Evolutionary conservation across 2,888 invertebrate genomes (phyloP), one percentile per base, ranked within the genome.

Genomic region (Amiota mariae): DNA sequence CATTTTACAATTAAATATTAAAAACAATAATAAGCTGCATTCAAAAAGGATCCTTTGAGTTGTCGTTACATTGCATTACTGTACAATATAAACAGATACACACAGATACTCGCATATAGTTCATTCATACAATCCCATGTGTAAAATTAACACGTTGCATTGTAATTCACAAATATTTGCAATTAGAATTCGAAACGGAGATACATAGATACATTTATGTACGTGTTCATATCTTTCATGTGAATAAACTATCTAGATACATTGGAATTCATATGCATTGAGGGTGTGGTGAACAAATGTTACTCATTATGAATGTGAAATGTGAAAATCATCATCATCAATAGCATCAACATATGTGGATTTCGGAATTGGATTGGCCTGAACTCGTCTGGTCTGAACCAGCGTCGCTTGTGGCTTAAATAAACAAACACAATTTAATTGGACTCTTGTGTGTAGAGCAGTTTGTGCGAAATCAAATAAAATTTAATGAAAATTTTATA

Each of bases 341-440:
- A 68, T 24, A 51, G 24, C 20, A 68, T 24, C 36, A 36, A 36
- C 36, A 36, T 36, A 36, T 36, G 36, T 36, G 36, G 2, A 4
- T 36, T 36, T 36, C 6, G 36, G 8, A 6, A 6, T 36, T 36
- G 36, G 3, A 2, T 6, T 6, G 36, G 36, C 2, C 36, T 36
- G 4, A 24, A n/a, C n/a, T n/a, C n/a, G 24, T 24, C 36, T 36
- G 6, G 36, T 2, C 36, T 36, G 12, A 4, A 8, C 54, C 8
- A 63, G 63, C 2, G 36, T 12, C 8, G 20, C 36, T 24, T 63
- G 3, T 12, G 63, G 66, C 20, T 10, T 18, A 49, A 54, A 51
- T 68, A 36, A 68, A 68, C 67, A 68, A 68, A 68, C 36, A 68
- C 51, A 68, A 68, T 54, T 68, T 68, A 68, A 68, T 68, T 68